phyloP scores from a whole-genome alignment of 2,797 vertebrate genomes.

The Pelobates cultripes region DNA sequence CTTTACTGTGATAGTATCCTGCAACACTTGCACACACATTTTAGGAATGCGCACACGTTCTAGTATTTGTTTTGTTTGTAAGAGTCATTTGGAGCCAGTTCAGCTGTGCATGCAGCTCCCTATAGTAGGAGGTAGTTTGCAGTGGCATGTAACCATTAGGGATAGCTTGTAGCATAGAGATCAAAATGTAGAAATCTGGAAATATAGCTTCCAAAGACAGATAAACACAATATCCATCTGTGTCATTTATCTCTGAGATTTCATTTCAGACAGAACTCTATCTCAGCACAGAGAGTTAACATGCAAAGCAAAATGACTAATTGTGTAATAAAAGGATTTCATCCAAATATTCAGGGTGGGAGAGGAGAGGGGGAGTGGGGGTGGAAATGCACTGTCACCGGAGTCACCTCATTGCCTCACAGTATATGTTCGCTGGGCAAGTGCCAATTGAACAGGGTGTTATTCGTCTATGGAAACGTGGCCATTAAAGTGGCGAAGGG shows the following conservation, averaged over 20 bases:
- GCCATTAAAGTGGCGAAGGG: not conserved
- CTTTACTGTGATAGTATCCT: no score
- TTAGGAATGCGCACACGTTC: no score
- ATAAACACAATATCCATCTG: not conserved
- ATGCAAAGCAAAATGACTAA: conserved; percentile 23
- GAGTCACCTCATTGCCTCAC: not conserved
- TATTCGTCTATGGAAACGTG: not conserved
- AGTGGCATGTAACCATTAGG: no score
- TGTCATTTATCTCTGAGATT: not conserved
- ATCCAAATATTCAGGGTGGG: conserved; percentile 17
- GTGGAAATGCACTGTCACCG: not conserved
- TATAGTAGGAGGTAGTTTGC: no score
- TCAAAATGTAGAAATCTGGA: no score
- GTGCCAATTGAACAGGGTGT: not conserved
- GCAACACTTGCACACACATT: no score
- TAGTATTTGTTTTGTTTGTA: no score
- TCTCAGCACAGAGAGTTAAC: conserved; percentile 25
- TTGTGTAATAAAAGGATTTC: conserved; percentile 30
- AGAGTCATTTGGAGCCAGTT: no score
- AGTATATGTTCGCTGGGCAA: not conserved
- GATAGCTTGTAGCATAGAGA: no score
- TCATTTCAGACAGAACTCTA: not conserved
- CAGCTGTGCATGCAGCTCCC: no score
- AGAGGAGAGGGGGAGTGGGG: not conserved
- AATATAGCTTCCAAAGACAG: no score